These are phyloP conservation scores for Heliornis fulica DNA, from an alignment of 2,113 vertebrate species.

Conservation along the genomic window DNA sequence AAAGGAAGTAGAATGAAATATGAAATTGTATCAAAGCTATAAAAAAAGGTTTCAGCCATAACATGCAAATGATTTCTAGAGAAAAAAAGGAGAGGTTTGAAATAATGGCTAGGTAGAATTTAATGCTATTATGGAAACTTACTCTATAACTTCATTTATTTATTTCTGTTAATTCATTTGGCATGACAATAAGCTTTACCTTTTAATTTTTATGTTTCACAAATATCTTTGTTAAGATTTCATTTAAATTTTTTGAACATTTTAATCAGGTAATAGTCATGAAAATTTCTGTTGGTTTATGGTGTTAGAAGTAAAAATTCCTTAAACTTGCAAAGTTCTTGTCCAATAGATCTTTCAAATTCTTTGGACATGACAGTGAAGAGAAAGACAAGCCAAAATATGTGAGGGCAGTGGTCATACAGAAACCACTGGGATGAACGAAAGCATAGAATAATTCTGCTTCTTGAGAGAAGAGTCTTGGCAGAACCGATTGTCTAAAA, in stretches of 20 bases:
- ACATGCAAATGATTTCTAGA: not conserved
- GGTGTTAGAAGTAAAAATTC: not conserved
- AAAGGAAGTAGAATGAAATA: not conserved
- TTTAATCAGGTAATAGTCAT: not conserved
- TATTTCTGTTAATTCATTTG: not conserved
- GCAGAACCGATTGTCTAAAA: not conserved
- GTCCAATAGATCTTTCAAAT: not conserved
- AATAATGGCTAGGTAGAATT: not conserved
- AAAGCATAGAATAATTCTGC: not conserved
- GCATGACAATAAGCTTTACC: not conserved
- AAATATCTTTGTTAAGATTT: not conserved
- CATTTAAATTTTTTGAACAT: not conserved
- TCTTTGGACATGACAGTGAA: not conserved
- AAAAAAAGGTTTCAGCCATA: not conserved
- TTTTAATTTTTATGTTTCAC: not conserved
- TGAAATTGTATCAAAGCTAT: not conserved
- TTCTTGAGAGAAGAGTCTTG: not conserved
- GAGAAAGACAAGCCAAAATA: not conserved
- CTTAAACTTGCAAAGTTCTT: not conserved
- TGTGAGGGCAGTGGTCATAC: not conserved
- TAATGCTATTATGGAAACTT: not conserved
- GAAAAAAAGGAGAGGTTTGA: not conserved
- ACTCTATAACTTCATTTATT: not conserved
- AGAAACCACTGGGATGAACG: not conserved
- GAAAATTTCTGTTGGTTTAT: not conserved